Base-by-base conservation (phyloP, 2,113 vertebrate species). In the human region DNA sequence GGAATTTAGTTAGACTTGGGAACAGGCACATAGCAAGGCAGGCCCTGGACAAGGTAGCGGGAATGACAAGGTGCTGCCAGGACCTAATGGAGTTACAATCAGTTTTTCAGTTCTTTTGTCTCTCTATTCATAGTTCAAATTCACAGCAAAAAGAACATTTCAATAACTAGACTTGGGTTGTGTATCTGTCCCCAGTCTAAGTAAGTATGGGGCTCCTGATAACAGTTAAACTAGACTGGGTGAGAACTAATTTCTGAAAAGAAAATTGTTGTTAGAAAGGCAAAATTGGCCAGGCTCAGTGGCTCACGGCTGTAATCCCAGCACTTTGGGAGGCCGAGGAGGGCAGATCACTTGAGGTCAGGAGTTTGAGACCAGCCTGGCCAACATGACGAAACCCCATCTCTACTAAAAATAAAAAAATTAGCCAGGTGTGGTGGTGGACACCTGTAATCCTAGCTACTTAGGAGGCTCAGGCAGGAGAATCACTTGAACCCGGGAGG, bases 231-330 rank as follows among this genome's bases (percentile, higher is more conserved):
- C 52, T 14, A n/a, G 59, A 55, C 22, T 64, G 8, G 16, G 17
- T 81, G 64, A 91, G 57, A 90, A 16, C 27, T 85, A n/a, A 80
- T 84, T 88, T 90, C 82, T 38, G 43, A 64, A 57, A 89, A 93
- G 76, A 90, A 93, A 73, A 50, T 17, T 32, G 6, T 93, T 64
- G 30, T 89, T 70, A 64, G 86, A 95, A 91, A 80, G 10, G 48
- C 10, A 81, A 91, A 84, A 81, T 14, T 64, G 61, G 12, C 61
- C 27, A 1, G 12, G 61, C 61, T 64, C 12, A 2, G 61, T 64
- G 12, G 6, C 61, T 64, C 61, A 64, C 27, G 6, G 27, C 61
- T 64, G 12, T 64, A 64, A 64, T 64, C 11, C 5, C 27, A 64
- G 27, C 61, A 64, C 27, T 64, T 64, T 64, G 61, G 61, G 11